Conservation (phyloP, 2,888 invertebrate species). For the Melanostoma scalare region DNA sequence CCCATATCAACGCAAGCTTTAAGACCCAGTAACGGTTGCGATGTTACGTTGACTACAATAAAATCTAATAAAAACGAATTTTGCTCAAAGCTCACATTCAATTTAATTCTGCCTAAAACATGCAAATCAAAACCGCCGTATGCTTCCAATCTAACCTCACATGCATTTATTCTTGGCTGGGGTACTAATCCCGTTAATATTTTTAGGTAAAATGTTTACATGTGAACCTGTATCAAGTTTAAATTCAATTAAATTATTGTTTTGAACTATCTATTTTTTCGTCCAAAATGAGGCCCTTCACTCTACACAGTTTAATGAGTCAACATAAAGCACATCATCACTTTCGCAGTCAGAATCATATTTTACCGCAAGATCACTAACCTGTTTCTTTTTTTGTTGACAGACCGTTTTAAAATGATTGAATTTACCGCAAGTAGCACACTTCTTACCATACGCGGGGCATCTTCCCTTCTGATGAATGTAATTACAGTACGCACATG, state of each 20-base stretch:
- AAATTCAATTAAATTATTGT: conserved; percentile 6
- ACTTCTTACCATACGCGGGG: conserved; percentile 20
- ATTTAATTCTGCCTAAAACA: conserved; percentile 8
- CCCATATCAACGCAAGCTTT: conserved; percentile 22
- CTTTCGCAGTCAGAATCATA: conserved; percentile 24
- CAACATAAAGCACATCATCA: conserved; percentile 33
- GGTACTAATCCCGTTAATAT: too few relatives aligned
- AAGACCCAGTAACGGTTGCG: conserved; percentile 20
- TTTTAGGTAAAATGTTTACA: conserved; percentile 28
- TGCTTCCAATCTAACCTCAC: conserved; percentile 35
- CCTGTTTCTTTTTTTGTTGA: conserved; percentile 29
- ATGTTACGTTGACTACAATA: conserved; percentile 21
- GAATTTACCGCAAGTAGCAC: conserved; percentile 21
- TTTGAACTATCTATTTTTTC: conserved; percentile 14
- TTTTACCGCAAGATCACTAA: conserved; percentile 45
- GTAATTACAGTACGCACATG: conserved; percentile 24
- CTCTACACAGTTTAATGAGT: conserved; percentile 15
- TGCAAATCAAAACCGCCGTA: conserved; percentile 39
- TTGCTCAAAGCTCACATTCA: conserved; percentile 7
- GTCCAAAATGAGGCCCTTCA: conserved; percentile 12
- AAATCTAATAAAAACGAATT: conserved; percentile 15
- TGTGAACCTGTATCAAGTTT: conserved; percentile 31
- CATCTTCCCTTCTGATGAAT: conserved; percentile 11
- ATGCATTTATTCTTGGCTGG: too few relatives aligned
- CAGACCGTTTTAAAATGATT: conserved; percentile 22